phyloP scores from a whole-genome alignment of 2,888 invertebrate genomes.

The Tinea pellionella region DNA sequence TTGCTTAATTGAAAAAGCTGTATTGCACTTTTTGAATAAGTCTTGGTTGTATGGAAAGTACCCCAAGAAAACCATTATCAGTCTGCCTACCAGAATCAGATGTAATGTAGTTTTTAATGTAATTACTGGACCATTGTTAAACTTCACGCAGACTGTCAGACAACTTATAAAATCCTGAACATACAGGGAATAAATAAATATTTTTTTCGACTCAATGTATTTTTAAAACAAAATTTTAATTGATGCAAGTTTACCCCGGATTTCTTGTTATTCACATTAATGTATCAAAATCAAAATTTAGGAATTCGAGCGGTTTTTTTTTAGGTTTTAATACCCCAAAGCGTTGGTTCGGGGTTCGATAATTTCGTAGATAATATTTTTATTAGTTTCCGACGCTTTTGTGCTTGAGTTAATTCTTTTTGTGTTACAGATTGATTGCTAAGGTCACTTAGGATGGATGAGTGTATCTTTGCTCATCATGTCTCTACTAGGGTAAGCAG shows the following conservation, averaged over 20 bases:
- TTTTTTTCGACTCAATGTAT: slow-evolving; percentile 23
- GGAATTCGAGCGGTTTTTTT: slow-evolving; percentile 26
- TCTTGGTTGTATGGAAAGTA: too few relatives aligned
- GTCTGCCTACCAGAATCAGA: too few relatives aligned
- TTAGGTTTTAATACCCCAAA: neutral
- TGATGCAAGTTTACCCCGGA: slow-evolving; percentile 27
- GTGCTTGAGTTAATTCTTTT: neutral
- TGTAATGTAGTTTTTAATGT: too few relatives aligned
- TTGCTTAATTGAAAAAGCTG: too few relatives aligned
- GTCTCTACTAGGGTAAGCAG: too few relatives aligned
- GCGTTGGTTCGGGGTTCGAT: neutral
- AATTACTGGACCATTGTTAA: too few relatives aligned
- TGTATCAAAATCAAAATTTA: slow-evolving; percentile 40
- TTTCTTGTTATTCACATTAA: slow-evolving; percentile 46
- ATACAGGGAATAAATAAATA: neutral
- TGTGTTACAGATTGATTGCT: neutral
- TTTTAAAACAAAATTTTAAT: slow-evolving; percentile 47
- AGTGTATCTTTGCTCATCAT: neutral
- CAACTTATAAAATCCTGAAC: too few relatives aligned
- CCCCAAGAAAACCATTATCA: too few relatives aligned
- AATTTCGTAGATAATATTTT: neutral
- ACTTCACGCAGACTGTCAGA: too few relatives aligned
- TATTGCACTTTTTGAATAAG: too few relatives aligned
- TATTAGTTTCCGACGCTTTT: neutral
- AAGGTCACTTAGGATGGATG: neutral